Conservation (phyloP, 1,140 invertebrate genomes). For the Polyergus mexicanus region DNA sequence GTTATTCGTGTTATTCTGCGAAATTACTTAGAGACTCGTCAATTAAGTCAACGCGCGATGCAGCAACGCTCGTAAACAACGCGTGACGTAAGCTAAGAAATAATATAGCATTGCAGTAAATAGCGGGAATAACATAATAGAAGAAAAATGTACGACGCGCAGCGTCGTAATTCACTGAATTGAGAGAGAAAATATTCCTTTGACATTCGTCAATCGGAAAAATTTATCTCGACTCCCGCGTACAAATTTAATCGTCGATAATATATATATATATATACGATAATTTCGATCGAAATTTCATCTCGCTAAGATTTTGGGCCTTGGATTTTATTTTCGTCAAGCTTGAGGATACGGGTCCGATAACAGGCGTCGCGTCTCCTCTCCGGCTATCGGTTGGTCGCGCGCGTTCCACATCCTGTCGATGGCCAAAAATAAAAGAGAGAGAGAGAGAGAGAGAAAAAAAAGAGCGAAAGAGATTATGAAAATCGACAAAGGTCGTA, state of each 20-base stretch:
- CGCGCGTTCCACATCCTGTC: background rate
- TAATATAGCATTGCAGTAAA: constrained; percentile 21
- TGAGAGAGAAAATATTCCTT: background rate
- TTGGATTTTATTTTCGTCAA: background rate
- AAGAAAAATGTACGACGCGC: background rate
- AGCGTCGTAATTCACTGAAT: background rate
- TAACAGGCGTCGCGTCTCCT: background rate
- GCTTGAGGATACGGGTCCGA: background rate
- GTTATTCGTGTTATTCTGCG: constrained; percentile 14
- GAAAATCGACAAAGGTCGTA: constrained; percentile 44
- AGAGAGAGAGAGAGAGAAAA: background rate
- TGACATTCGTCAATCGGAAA: background rate
- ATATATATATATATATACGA: no score
- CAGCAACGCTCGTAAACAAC: constrained; percentile 45
- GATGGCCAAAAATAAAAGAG: constrained; percentile 1
- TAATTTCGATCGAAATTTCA: background rate
- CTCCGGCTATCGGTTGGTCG: constrained; percentile 6
- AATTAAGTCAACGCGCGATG: constrained; percentile 30
- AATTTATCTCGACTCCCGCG: background rate
- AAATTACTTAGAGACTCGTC: constrained; percentile 31
- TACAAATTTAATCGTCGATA: background rate
- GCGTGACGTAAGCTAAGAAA: constrained; percentile 23
- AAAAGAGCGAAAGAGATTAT: constrained; percentile 8
- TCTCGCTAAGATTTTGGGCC: background rate
- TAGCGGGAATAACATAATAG: background rate